Percentiles rank a stretch among this genome's conserved stretches.
Evolutionary conservation across 2,797 vertebrate genomes (phyloP).

Genomic region (Rhodeus uyekii): DNA sequence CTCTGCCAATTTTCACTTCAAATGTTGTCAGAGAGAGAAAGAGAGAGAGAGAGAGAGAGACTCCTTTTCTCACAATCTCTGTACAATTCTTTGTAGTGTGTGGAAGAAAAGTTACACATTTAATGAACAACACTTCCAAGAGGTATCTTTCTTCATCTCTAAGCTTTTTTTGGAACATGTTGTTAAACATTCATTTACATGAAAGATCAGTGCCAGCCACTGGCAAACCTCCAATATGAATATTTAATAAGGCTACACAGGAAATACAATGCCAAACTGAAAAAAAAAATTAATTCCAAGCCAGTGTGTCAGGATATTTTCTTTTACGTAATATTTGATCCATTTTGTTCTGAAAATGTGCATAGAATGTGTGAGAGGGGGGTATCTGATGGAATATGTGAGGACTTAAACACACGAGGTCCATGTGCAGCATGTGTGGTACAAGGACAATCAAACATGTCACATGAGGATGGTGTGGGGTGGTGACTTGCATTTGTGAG

Average conservation of each 20-base stretch:
- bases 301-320: background rate
- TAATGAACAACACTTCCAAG: slow-evolving; percentile 82
- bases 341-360: background rate
- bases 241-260: slow-evolving; percentile 37
- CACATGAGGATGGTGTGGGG: background rate
- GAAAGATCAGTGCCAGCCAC: slow-evolving; percentile 53
- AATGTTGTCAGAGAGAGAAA: slow-evolving; percentile 74
- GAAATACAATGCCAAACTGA: slow-evolving; percentile 28
- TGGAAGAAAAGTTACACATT: slow-evolving; percentile 80
- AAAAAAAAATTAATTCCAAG: slow-evolving; percentile 24
- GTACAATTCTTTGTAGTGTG: slow-evolving; percentile 57
- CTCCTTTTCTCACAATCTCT: slow-evolving; percentile 69
- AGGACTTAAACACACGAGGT: background rate
- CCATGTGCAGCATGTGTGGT: slow-evolving; percentile 9
- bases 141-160: slow-evolving; percentile 62
- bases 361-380: background rate
- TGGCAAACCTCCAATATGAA: slow-evolving; percentile 50
- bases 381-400: background rate
- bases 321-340: background rate
- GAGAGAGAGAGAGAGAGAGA: slow-evolving; percentile 55
- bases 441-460: slow-evolving; percentile 4
- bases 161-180: slow-evolving; percentile 58
- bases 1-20: slow-evolving; percentile 79
- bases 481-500: background rate
- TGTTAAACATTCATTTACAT: slow-evolving; percentile 64